Percentiles rank a stretch among this genome's conserved stretches.
Conservation (phyloP, 2,888 invertebrate species). For the Diarsia rubi region DNA sequence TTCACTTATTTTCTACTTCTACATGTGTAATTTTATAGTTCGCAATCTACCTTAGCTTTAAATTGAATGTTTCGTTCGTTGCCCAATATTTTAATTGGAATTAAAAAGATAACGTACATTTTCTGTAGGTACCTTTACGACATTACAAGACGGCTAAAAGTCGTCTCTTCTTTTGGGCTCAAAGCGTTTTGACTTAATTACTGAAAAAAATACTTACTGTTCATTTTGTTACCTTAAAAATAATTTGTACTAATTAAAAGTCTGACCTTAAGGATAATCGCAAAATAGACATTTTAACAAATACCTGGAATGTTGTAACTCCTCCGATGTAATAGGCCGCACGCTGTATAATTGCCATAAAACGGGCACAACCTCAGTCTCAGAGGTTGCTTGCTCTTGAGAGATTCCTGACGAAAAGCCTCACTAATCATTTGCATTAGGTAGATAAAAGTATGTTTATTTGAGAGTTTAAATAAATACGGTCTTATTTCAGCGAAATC, state of each 20-base stretch:
- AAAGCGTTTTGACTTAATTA: slow-evolving; percentile 4
- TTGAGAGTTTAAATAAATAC: slow-evolving; percentile 1
- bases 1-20: slow-evolving; percentile 11
- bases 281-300: not conserved
- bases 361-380: too few species aligned
- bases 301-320: not conserved
- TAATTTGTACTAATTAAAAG: not conserved
- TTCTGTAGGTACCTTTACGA: not conserved
- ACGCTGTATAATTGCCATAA: too few species aligned
- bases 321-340: too few species aligned
- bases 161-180: not conserved
- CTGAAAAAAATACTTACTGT: not conserved
- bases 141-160: not conserved
- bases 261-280: too few species aligned
- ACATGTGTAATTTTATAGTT: not conserved
- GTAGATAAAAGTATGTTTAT: not conserved
- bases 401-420: too few species aligned
- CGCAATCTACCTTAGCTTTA: not conserved
- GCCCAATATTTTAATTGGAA: not conserved
- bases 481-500: slow-evolving; percentile 2
- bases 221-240: not conserved
- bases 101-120: not conserved
- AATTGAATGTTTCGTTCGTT: not conserved
- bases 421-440: not conserved
- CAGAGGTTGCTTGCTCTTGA: too few species aligned